Conservation (phyloP, 2,113 vertebrate genomes). For the Crocuta crocuta region DNA sequence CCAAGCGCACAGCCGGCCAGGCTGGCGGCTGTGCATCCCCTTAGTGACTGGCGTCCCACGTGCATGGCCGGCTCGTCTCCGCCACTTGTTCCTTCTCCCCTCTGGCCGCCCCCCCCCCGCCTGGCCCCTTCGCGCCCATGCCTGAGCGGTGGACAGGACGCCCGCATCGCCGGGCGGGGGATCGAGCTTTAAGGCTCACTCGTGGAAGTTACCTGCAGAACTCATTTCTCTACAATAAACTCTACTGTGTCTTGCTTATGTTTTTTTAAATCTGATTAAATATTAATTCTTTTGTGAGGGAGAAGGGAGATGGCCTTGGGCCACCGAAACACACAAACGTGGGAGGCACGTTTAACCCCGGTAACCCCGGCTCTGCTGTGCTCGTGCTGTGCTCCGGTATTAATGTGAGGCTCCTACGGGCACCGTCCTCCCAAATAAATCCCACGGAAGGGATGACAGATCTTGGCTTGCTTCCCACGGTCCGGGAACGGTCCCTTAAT, state of each 20-base stretch:
- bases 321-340: background rate
- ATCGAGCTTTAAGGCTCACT: background rate
- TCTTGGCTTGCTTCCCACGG: background rate
- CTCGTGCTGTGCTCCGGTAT: background rate
- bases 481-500: background rate
- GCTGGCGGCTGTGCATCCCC: too few relatives aligned
- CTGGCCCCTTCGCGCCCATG: background rate
- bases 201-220: background rate
- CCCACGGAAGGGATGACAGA: background rate
- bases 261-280: background rate
- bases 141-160: fast-evolving
- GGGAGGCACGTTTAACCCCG: fast-evolving
- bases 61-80: fast-evolving
- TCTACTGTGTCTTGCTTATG: background rate
- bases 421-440: background rate
- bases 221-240: background rate
- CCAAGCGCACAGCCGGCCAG: background rate
- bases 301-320: background rate
- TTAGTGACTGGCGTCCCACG: background rate
- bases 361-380: fast-evolving
- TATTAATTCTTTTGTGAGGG: background rate
- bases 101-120: too few relatives aligned
- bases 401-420: too few relatives aligned
- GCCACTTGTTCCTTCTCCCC: background rate
- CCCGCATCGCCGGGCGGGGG: background rate